Conservation (phyloP, 2,797 vertebrate genomes). For the Hydrophis major region DNA sequence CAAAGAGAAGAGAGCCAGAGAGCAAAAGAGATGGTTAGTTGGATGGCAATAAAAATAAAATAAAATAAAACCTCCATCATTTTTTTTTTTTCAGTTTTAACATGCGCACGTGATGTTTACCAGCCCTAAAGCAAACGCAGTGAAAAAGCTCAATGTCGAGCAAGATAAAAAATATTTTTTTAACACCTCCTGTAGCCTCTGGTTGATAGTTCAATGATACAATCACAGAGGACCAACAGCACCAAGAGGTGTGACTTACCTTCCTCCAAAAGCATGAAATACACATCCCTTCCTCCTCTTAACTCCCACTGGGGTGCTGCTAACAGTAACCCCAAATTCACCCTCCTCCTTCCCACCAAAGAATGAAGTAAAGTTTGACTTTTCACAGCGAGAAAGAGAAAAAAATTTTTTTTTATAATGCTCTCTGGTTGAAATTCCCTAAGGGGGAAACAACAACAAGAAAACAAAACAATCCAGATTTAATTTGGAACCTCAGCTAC, state of each 20-base stretch:
- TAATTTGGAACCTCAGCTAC: background rate
- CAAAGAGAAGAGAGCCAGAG: background rate
- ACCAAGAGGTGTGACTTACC: conserved; percentile 22
- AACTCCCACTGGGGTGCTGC: conserved; percentile 28
- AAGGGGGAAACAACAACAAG: background rate
- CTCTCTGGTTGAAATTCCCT: background rate
- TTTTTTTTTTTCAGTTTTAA: no score
- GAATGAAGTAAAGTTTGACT: background rate
- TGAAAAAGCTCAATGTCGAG: conserved; percentile 56
- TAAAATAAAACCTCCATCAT: conserved; percentile 4
- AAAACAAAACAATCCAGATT: background rate
- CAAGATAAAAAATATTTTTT: conserved; percentile 52
- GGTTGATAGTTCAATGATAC: conserved; percentile 23
- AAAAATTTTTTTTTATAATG: background rate
- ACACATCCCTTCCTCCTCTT: background rate
- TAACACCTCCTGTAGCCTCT: conserved; percentile 48
- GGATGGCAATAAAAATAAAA: conserved; percentile 24
- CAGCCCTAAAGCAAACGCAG: conserved; percentile 44
- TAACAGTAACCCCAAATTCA: conserved; percentile 10
- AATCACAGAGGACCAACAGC: conserved; percentile 49
- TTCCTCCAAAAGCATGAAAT: background rate
- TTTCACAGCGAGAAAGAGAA: background rate
- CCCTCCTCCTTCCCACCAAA: background rate
- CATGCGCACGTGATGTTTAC: conserved; percentile 56
- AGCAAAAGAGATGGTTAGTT: conserved; percentile 29